phyloP scores from a whole-genome alignment of 92 coral and sea anemone genomes.

The Nematostella vectensis region DNA sequence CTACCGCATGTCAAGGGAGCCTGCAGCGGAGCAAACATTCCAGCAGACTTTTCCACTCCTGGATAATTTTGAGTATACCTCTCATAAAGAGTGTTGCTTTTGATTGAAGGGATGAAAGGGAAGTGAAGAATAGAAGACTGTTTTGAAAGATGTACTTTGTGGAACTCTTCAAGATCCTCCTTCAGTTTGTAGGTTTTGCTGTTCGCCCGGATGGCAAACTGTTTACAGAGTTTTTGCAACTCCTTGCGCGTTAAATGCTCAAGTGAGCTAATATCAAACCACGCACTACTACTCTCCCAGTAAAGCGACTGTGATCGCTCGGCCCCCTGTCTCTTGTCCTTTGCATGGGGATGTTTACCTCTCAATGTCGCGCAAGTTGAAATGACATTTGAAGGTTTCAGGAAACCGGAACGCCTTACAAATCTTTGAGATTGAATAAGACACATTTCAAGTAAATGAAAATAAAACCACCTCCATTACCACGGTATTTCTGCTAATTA shows the following conservation, averaged over 20 bases:
- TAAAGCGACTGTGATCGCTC: too few species aligned
- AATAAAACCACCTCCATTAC: too few species aligned
- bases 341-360: too few species aligned
- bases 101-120: constrained; percentile 51
- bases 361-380: too few species aligned
- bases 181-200: constrained; percentile 47
- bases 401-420: too few species aligned
- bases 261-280: constrained; percentile 56
- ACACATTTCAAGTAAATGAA: too few species aligned
- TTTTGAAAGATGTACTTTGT: constrained; percentile 39
- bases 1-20: constrained; percentile 35
- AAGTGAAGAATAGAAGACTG: constrained; percentile 56
- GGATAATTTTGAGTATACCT: constrained; percentile 2
- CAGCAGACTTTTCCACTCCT: constrained; percentile 28
- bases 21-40: constrained; percentile 37
- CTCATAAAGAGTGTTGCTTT: background rate
- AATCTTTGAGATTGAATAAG: too few species aligned
- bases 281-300: constrained; percentile 16
- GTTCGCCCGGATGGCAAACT: constrained; percentile 65
- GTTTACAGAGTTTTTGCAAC: constrained; percentile 70
- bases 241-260: constrained; percentile 55
- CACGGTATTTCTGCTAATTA: too few species aligned
- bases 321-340: too few species aligned
- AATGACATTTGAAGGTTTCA: too few species aligned
- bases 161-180: constrained; percentile 48